Evolutionary conservation across 2,888 invertebrate genomes (phyloP), one percentile per base, ranked within the genome.

Genomic region (Microctonus aethiopoides): DNA sequence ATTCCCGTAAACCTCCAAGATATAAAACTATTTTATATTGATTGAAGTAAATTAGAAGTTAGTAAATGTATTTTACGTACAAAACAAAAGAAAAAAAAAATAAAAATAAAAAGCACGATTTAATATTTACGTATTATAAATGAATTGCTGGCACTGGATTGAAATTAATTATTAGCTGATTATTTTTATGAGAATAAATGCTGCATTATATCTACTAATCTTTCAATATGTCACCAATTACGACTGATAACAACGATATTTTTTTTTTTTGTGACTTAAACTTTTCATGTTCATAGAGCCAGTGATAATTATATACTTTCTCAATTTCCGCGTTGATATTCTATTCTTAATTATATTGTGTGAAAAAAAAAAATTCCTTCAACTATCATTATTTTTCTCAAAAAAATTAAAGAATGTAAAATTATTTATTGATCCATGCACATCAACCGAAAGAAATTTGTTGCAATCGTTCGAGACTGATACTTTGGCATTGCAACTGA

Each of bases 361-460:
- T 9, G 10, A 13, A 56, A 10, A 6, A 59, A 26, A 7, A 59
- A 32, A 5, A 59, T 16, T 3, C 36, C 4, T 10, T 16, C 11
- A 36, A 59, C 16, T 20, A 9, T 36, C 32, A 32, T 29, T 32
- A 13, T 13, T 20, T 22, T 22, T 36, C 61, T 36, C 22, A 2
- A 13, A 6, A 1, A 13, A 61, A 64, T 70, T 63, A 71, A 80
- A 77, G 59, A 82, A 67, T 6, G 76, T 76, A 34, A 83, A 83
- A 4, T 78, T 82, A 71, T 75, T 83, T 24, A 85, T 78, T 24
- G 80, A 79, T 3, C 86, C 86, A 56, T 84, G 80, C 59, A 81
- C 81, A 39, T 86, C 85, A 22, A 84, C 78, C 22, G 81, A 82
- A n/a, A 86, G 69, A 72, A 84, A 85, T 74, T 84, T 84, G 16